Evolutionary conservation across 2,113 vertebrate genomes (phyloP).

Genomic region (Barnardius zonarius): DNA sequence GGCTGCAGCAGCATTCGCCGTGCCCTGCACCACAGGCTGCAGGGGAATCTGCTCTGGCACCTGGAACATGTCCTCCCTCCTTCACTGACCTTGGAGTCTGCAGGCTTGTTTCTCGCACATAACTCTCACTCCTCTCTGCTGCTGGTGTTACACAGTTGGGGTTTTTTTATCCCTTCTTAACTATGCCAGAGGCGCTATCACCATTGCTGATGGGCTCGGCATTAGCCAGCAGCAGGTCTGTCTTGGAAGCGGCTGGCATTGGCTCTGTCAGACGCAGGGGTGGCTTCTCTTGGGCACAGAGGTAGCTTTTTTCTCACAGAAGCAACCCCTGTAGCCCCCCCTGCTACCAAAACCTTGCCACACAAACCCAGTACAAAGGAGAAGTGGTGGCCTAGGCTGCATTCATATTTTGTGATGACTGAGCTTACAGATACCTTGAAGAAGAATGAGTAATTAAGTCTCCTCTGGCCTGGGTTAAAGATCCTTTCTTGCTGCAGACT

Average conservation of each 20-base stretch:
- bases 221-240: accelerated
- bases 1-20: background rate
- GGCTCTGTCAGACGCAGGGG: background rate
- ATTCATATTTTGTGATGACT: background rate
- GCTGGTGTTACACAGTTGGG: background rate
- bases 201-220: accelerated
- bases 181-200: background rate
- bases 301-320: background rate
- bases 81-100: background rate
- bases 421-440: background rate
- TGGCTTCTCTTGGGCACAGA: background rate
- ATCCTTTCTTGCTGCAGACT: accelerated
- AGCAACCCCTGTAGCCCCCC: background rate
- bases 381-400: background rate
- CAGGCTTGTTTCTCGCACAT: background rate
- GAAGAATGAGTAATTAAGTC: background rate
- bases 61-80: background rate
- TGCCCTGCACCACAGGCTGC: background rate
- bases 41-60: background rate
- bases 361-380: background rate
- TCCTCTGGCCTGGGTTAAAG: background rate
- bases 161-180: background rate
- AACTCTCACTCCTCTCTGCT: background rate
- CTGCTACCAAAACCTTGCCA: background rate
- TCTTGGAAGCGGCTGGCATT: background rate